phyloP scores from a whole-genome alignment of 2,113 vertebrate genomes.

The Erythrolamprus reginae region DNA sequence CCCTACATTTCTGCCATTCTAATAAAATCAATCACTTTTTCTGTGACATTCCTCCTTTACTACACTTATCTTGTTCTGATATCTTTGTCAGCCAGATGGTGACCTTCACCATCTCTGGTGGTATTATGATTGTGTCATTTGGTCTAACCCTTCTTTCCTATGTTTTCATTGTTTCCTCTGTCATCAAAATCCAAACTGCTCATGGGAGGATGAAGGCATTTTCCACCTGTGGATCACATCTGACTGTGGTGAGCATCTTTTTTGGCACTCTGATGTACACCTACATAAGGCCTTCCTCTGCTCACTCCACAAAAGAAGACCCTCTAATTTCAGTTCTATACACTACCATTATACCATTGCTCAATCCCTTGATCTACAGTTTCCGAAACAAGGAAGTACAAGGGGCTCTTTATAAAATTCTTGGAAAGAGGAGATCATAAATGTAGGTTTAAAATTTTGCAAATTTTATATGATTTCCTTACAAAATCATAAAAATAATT shows the following conservation, averaged over 20 bases:
- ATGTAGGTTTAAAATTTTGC: no score
- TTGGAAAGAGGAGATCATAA: no score
- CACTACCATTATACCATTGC: constrained; percentile 22
- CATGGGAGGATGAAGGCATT: constrained; percentile 39
- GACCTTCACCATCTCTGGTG: not conserved
- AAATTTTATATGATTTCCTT: no score
- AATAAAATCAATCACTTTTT: constrained; percentile 44
- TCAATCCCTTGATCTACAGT: constrained; percentile 31
- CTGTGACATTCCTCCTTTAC: constrained; percentile 43
- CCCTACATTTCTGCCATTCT: not conserved
- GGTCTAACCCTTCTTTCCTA: constrained; percentile 30
- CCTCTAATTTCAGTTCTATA: constrained; percentile 29
- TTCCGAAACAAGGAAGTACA: constrained; percentile 17
- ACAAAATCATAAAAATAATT: no score
- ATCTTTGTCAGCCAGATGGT: not conserved
- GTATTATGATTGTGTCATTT: constrained; percentile 12
- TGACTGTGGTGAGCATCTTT: constrained; percentile 36
- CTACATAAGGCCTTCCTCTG: constrained; percentile 30
- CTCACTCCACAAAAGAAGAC: constrained; percentile 4
- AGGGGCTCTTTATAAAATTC: not conserved
- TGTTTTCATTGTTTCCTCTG: not conserved
- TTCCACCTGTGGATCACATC: constrained; percentile 42
- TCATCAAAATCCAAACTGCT: constrained; percentile 32
- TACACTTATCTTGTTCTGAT: constrained; percentile 10
- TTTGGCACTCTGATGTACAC: constrained; percentile 34